phyloP scores from a whole-genome alignment of 2,113 vertebrate genomes.

The Neogobius melanostomus region DNA sequence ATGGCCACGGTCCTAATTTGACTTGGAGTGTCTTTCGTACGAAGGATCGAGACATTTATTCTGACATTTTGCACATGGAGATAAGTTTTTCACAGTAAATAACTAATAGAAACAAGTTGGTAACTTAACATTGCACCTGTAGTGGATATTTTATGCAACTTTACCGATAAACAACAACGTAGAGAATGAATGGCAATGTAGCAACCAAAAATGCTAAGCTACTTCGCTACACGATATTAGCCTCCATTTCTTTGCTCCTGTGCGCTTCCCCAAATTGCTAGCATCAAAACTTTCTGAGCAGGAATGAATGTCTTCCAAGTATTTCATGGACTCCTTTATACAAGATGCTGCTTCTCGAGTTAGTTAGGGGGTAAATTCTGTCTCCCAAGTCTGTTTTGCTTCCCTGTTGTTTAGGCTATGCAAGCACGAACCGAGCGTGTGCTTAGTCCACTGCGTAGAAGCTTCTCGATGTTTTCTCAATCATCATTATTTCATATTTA shows the following conservation, averaged over 20 bases:
- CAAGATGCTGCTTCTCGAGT: neutral
- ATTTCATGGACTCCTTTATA: neutral
- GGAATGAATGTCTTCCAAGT: neutral
- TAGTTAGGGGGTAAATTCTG: slow-evolving; percentile 32
- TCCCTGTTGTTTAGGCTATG: slow-evolving; percentile 58
- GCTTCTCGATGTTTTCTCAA: slow-evolving; percentile 51
- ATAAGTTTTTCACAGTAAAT: no score
- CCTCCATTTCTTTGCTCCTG: neutral
- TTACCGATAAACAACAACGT: no score
- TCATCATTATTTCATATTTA: slow-evolving; percentile 13
- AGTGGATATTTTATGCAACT: no score
- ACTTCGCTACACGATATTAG: no score
- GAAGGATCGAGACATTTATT: no score
- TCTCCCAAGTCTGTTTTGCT: slow-evolving; percentile 32
- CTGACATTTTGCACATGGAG: no score
- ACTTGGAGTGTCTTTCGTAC: no score
- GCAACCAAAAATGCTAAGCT: no score
- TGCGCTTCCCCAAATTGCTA: neutral
- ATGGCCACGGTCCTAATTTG: no score
- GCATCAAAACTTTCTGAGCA: neutral
- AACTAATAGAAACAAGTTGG: no score
- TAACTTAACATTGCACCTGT: no score
- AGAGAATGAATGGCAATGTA: no score
- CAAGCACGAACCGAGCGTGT: slow-evolving; percentile 65
- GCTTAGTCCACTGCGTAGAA: slow-evolving; percentile 61